phyloP scores from a whole-genome alignment of 2,888 invertebrate genomes.

The Mesopsocus fuscifrons region DNA sequence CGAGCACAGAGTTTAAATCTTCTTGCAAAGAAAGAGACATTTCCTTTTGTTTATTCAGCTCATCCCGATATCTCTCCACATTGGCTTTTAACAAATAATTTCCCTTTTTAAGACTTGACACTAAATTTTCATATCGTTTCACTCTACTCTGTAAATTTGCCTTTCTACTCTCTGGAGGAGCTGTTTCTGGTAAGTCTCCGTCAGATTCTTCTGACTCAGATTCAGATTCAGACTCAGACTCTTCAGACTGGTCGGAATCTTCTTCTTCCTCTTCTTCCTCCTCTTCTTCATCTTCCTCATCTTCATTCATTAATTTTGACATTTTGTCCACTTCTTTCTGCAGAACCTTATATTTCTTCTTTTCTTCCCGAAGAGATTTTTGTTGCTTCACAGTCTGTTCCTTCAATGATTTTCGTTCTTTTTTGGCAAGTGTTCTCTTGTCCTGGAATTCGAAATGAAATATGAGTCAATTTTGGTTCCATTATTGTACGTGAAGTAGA shows the following conservation, averaged over 20 bases:
- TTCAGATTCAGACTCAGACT: slow-evolving; percentile 36
- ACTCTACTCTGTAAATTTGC: slow-evolving; percentile 24
- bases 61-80: slow-evolving; percentile 71
- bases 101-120: slow-evolving; percentile 68
- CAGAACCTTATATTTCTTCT: slow-evolving; percentile 59
- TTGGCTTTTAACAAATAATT: slow-evolving; percentile 75
- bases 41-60: slow-evolving; percentile 64
- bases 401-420: slow-evolving; percentile 57
- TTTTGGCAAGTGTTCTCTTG: slow-evolving; percentile 49
- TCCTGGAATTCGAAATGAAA: slow-evolving; percentile 23
- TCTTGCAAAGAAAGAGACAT: slow-evolving; percentile 57
- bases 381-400: slow-evolving; percentile 69
- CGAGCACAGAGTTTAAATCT: slow-evolving; percentile 69
- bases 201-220: slow-evolving; percentile 40
- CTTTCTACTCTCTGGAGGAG: slow-evolving; percentile 24
- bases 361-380: slow-evolving; percentile 54
- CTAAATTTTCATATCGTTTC: slow-evolving; percentile 58
- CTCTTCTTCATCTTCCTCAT: slow-evolving; percentile 48
- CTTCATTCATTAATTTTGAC: slow-evolving; percentile 71
- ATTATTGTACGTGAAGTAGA: slow-evolving; percentile 8
- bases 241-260: slow-evolving; percentile 36
- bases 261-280: slow-evolving; percentile 42
- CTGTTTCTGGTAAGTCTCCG: slow-evolving; percentile 43
- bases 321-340: slow-evolving; percentile 83
- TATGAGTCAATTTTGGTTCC: too few relatives aligned